Base-by-base conservation (phyloP, 2,888 invertebrate genomes). In the Homarus gammarus region DNA sequence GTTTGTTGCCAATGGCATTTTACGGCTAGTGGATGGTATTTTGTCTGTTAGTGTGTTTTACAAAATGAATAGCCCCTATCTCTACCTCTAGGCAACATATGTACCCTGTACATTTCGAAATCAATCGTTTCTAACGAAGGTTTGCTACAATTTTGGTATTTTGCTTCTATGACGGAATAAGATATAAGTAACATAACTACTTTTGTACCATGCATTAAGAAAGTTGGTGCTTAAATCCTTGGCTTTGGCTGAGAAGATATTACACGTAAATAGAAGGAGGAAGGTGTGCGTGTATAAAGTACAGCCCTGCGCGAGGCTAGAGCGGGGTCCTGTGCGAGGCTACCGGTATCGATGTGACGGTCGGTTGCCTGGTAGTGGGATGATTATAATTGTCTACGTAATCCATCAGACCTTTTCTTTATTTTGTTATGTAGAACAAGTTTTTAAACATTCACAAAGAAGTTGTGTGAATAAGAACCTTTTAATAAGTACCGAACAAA, bases 281-380 rank as follows among this genome's bases (percentile, higher is more conserved):
- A 31, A 36, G 38, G 84, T 75, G 73, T 75, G 75, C 61, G 61
- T 40, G 78, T 79, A 86, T 79, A 86, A 87, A 87, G 87, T 73
- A 75, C 77, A 68, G 22, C 90, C 90, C 90, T 83, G 87, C 33
- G 90, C 90, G 90, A 90, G 90, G 87, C 90, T 90, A 87, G 83
- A 84, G 82, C 44, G 90, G 73, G 79, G 73, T 84, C 90, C 84
- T 18, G 90, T 68, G 90, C 90, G 90, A 90, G 90, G 90, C 90
- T 90, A 87, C 84, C 83, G 78, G 86, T 86, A 90, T 87, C 90
- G 88, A 88, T 88, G 88, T 88, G 88, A 88, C 44, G 81, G 83
- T 31, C 38, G 61, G 88, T 88, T 88, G 88, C 88, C 88, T 83
- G 31, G 64, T 75, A 64, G 88, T 83, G 70, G 68, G 77, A 86